These are phyloP conservation scores for Seriola aureovittata DNA, from an alignment of 2,113 vertebrate species.

Conservation along the genomic window DNA sequence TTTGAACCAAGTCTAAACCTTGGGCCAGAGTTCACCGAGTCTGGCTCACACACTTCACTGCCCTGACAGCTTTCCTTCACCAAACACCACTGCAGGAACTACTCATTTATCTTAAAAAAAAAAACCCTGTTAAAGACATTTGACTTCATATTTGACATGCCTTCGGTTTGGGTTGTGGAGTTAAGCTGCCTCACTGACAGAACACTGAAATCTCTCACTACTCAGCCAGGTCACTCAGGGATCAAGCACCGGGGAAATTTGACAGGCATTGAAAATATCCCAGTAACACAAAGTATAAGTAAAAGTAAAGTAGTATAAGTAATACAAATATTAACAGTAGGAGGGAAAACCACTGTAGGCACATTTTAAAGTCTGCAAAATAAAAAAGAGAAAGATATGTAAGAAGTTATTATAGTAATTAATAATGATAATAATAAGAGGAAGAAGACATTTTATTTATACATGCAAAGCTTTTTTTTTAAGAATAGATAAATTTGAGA, in stretches of 20 bases:
- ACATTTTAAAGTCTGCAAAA: no score
- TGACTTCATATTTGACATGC: not conserved
- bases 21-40: not conserved
- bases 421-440: no score
- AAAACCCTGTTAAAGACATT: not conserved
- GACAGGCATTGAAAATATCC: not conserved
- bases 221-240: not conserved
- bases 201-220: not conserved
- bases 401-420: no score
- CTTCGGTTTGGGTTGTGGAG: not conserved
- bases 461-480: no score
- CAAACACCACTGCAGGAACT: not conserved
- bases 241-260: not conserved
- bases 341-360: not conserved
- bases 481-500: no score
- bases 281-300: not conserved
- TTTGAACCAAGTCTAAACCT: not conserved
- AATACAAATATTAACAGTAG: not conserved
- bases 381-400: no score
- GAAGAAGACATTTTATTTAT: no score
- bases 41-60: no score
- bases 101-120: not conserved
- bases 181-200: not conserved
- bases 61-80: not conserved
- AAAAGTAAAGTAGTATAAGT: no score